These are phyloP conservation scores for Pissodes strobi DNA, from an alignment of 1,140 invertebrate species.

Conservation along the genomic window DNA sequence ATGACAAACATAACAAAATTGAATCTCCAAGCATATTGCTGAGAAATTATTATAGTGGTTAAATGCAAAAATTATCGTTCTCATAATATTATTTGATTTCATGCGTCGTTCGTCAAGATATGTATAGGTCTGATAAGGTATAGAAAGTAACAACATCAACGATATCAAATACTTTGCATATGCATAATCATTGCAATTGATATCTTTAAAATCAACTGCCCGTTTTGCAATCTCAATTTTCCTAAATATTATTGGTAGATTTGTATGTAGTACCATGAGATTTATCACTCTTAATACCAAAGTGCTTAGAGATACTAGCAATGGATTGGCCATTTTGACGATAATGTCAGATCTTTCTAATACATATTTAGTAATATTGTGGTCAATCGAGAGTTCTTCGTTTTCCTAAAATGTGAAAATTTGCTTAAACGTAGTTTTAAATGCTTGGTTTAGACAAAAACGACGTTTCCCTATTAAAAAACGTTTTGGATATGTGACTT, in stretches of 20 bases:
- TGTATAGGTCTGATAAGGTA: background rate
- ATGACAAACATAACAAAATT: constrained; percentile 2
- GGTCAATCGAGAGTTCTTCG: no score
- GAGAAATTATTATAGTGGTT: constrained; percentile 8
- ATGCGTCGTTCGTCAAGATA: background rate
- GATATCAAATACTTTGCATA: background rate
- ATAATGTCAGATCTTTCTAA: background rate
- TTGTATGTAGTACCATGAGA: background rate
- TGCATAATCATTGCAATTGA: background rate
- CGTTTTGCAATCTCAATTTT: background rate
- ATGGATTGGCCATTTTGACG: background rate
- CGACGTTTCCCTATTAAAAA: no score
- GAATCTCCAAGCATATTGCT: constrained; percentile 1
- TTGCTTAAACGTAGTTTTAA: no score
- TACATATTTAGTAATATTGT: no score
- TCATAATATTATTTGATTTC: background rate
- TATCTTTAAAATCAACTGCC: constrained; percentile 1
- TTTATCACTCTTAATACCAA: constrained; percentile 5
- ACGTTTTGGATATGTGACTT: no score
- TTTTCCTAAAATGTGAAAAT: no score
- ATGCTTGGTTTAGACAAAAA: no score
- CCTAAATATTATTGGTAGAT: background rate
- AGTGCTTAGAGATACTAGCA: background rate
- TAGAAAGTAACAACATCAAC: background rate
- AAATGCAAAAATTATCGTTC: background rate